Percentiles rank a stretch among this genome's conserved stretches.
phyloP scores from a whole-genome alignment of 2,888 invertebrate genomes.

The Bellardia bayeri region DNA sequence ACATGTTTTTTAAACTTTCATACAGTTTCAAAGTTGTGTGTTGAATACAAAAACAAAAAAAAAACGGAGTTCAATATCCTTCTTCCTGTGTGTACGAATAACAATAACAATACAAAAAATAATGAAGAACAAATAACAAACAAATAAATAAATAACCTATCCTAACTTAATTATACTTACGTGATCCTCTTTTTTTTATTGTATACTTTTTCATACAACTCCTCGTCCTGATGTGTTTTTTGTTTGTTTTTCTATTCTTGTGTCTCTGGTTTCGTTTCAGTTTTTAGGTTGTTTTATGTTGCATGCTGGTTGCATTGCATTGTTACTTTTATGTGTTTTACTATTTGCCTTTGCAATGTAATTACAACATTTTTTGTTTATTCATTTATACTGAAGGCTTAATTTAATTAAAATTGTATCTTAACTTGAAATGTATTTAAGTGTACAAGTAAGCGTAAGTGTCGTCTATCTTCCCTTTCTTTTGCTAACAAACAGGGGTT shows the following conservation, averaged over 20 bases:
- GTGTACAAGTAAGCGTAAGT: not conserved
- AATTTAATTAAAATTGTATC: constrained; percentile 64
- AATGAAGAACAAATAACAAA: constrained; percentile 8
- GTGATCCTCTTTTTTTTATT: constrained; percentile 63
- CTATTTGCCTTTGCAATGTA: constrained; percentile 44
- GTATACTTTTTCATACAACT: constrained; percentile 40
- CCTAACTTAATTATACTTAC: constrained; percentile 70
- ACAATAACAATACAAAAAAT: constrained; percentile 25
- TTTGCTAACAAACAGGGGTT: not conserved
- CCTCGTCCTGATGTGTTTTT: not conserved
- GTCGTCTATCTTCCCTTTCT: not conserved
- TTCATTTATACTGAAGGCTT: constrained; percentile 33
- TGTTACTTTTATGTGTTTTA: constrained; percentile 3
- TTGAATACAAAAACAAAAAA: constrained; percentile 26
- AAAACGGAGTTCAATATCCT: constrained; percentile 64
- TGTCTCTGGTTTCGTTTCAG: constrained; percentile 31
- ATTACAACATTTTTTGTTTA: constrained; percentile 50
- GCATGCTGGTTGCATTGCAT: constrained; percentile 55
- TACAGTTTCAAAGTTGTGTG: constrained; percentile 39
- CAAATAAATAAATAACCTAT: constrained; percentile 65
- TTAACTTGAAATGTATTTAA: constrained; percentile 18
- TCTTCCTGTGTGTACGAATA: constrained; percentile 32
- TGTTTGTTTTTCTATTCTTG: not conserved
- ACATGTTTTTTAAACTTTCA: constrained; percentile 33
- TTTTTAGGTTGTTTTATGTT: constrained; percentile 49